Percentiles rank a stretch among this genome's conserved stretches.
Evolutionary conservation across 2,888 invertebrate genomes (phyloP).

Genomic region (Clostera curtula): DNA sequence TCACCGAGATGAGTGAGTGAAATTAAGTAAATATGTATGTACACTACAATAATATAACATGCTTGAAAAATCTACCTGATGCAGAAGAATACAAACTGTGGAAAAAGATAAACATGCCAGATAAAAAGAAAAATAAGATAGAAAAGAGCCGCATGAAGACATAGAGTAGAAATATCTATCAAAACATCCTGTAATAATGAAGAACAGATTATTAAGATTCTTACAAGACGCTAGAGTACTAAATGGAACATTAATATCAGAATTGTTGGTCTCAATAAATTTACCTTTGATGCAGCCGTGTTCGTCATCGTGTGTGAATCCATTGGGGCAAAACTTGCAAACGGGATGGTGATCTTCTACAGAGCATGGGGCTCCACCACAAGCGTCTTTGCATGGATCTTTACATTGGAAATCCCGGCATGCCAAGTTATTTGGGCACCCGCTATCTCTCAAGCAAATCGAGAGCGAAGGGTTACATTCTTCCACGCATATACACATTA

Average conservation of each 20-base stretch:
- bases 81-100: conserved; percentile 64
- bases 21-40: conserved; percentile 44
- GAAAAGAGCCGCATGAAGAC: conserved; percentile 64
- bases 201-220: conserved; percentile 67
- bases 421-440: conserved; percentile 88
- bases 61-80: conserved; percentile 62
- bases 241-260: conserved; percentile 39
- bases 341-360: conserved; percentile 96
- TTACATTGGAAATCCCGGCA: conserved; percentile 93
- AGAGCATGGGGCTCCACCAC: conserved; percentile 93
- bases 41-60: conserved; percentile 53
- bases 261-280: conserved; percentile 28
- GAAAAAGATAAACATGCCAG: conserved; percentile 66
- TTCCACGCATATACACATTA: conserved; percentile 89
- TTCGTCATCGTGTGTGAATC: conserved; percentile 93
- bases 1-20: conserved; percentile 49
- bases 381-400: conserved; percentile 90
- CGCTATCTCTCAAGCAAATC: conserved; percentile 91
- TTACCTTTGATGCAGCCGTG: conserved; percentile 98
- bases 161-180: conserved; percentile 67
- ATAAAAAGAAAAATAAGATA: conserved; percentile 56
- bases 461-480: conserved; percentile 90
- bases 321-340: conserved; percentile 96
- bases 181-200: conserved; percentile 74
- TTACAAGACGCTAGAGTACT: conserved; percentile 58